Percentiles rank a stretch among this genome's conserved stretches.
Evolutionary conservation across 2,888 invertebrate genomes (phyloP).

Genomic region (Pogonocherus hispidulus): DNA sequence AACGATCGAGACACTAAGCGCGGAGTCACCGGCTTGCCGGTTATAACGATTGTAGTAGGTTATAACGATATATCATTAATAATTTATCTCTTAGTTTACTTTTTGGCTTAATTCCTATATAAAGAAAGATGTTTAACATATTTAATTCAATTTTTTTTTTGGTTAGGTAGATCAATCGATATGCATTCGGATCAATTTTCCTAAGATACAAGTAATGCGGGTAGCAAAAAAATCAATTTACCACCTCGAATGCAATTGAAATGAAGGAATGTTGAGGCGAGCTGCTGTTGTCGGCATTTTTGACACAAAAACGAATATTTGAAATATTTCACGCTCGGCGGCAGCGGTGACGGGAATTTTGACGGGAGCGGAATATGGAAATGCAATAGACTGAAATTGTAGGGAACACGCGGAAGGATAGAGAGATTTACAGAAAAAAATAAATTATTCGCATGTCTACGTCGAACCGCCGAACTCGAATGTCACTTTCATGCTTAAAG

Average conservation of each 20-base stretch:
- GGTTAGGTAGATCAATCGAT: too few species aligned
- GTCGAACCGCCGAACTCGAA: conserved; percentile 8
- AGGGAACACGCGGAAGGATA: neutral
- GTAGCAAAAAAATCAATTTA: conserved; percentile 10
- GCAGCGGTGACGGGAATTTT: conserved; percentile 33
- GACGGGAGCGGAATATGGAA: conserved; percentile 37
- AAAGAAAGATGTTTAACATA: too few species aligned
- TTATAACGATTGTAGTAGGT: too few species aligned
- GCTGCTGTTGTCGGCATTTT: conserved; percentile 28
- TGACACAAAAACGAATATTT: conserved; percentile 38
- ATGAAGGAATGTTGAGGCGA: conserved; percentile 18
- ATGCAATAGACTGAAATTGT: conserved; percentile 35
- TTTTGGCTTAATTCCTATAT: too few species aligned
- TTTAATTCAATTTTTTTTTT: too few species aligned
- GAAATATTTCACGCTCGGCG: conserved; percentile 35
- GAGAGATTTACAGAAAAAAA: conserved; percentile 5
- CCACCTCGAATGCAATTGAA: conserved; percentile 19
- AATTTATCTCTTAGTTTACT: too few species aligned
- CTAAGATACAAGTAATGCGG: conserved; percentile 7
- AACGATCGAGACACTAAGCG: too few species aligned
- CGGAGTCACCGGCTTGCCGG: too few species aligned
- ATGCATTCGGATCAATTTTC: neutral
- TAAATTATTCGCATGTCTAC: conserved; percentile 2
- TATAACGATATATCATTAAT: too few species aligned
- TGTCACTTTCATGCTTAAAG: neutral